Evolutionary conservation across 2,888 invertebrate species (phyloP).

Genomic region (Onthophagus sagittarius): DNA sequence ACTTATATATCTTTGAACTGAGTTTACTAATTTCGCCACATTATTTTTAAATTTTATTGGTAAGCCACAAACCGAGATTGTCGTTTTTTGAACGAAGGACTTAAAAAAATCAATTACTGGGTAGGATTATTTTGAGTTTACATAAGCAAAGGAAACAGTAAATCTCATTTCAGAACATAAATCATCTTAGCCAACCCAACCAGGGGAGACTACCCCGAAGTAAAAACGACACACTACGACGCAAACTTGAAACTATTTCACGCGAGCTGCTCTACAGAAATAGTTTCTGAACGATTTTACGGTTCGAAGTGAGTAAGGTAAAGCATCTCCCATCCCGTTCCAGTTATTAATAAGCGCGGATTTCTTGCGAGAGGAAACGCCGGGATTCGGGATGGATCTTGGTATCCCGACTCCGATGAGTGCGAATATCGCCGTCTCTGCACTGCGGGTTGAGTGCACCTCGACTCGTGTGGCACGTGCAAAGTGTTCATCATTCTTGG

Average conservation of each 20-base stretch:
- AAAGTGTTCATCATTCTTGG: background rate
- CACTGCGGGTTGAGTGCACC: background rate
- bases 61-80: too few relatives aligned
- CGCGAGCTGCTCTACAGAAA: slow-evolving; percentile 13
- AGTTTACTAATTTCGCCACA: too few relatives aligned
- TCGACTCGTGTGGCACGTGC: background rate
- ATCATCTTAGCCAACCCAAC: background rate
- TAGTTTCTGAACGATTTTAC: slow-evolving; percentile 15
- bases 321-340: slow-evolving; percentile 1
- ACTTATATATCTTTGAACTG: too few relatives aligned
- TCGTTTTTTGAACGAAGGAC: too few relatives aligned
- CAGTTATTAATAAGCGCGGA: slow-evolving; percentile 17
- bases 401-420: background rate
- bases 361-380: slow-evolving; percentile 2
- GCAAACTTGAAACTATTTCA: slow-evolving; percentile 3
- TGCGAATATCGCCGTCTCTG: background rate
- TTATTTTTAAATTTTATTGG: too few relatives aligned
- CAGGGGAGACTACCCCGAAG: background rate
- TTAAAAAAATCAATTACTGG: background rate
- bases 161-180: background rate
- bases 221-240: background rate
- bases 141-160: background rate
- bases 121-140: background rate
- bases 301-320: slow-evolving; percentile 10
- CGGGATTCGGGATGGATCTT: background rate